Conservation (phyloP, 2,888 invertebrate species). For the Portevinia maculata region DNA sequence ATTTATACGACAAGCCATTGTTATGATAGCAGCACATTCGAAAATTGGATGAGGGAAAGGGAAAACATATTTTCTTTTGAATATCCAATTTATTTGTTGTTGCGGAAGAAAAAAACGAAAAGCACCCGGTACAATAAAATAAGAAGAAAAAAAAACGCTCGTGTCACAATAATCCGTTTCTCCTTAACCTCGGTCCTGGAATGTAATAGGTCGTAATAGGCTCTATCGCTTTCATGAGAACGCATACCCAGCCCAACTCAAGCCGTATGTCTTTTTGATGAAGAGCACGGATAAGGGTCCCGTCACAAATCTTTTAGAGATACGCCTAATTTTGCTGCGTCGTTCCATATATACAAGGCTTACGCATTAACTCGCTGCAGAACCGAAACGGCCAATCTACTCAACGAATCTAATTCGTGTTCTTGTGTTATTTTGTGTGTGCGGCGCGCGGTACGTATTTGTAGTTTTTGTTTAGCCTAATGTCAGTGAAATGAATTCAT, state of each 20-base stretch:
- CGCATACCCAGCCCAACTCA: slow-evolving; percentile 35
- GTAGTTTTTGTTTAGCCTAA: slow-evolving; percentile 72
- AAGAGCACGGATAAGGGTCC: slow-evolving; percentile 66
- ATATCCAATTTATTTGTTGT: slow-evolving; percentile 61
- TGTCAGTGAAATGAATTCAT: slow-evolving; percentile 74
- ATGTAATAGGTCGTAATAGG: slow-evolving; percentile 56
- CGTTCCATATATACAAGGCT: slow-evolving; percentile 40
- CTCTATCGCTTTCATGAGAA: slow-evolving; percentile 16
- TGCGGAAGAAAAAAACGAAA: slow-evolving; percentile 23
- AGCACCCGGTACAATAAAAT: slow-evolving; percentile 30
- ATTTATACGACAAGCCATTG: slow-evolving; percentile 41
- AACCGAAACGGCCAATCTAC: slow-evolving; percentile 55
- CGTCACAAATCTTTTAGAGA: slow-evolving; percentile 59
- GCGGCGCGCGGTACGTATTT: slow-evolving; percentile 53
- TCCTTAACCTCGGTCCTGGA: slow-evolving; percentile 9
- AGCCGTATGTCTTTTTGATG: slow-evolving; percentile 66
- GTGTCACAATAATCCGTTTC: slow-evolving; percentile 42
- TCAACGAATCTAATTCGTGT: slow-evolving; percentile 73
- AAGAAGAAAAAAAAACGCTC: slow-evolving; percentile 17
- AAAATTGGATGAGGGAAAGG: slow-evolving; percentile 48
- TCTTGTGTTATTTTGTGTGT: slow-evolving; percentile 67
- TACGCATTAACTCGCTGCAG: slow-evolving; percentile 28
- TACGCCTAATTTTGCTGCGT: slow-evolving; percentile 72
- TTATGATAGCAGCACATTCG: slow-evolving; percentile 29
- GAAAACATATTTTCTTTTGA: slow-evolving; percentile 30